Base-by-base conservation (phyloP, 2,797 vertebrate genomes). In the Hirundo rustica region DNA sequence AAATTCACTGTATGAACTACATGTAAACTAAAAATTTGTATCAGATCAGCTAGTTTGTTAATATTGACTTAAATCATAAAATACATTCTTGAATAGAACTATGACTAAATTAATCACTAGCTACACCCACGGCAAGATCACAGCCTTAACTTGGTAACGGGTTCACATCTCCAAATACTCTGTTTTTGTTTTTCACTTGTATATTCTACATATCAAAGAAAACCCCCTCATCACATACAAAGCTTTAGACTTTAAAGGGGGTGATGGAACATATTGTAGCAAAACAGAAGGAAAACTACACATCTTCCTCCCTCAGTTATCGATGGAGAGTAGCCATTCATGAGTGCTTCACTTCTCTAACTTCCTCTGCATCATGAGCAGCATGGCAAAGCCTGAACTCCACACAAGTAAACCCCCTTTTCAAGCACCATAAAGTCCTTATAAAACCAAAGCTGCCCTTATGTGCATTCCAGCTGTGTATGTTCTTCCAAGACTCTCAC, bases 231-330 rank as follows among this genome's bases (percentile, higher is more conserved):
- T 40, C 20, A n/a, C 13, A 64, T 5, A 45, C 10, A 83, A 77
- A 95, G 36, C 17, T 88, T 67, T 70, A 42, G 22, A 60, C 18
- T 91, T 89, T 13, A 71, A 91, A 94, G 45, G 32, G 13, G 22
- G 3, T 14, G 29, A 71, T 27, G 53, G 16, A 89, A 71, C 27
- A 70, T 13, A 21, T 62, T 60, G 72, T 7, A 71, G 53, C 48
- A 85, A 70, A 91, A 51, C 7, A 76, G 40, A 79, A 85, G 22
- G 30, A 21, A 79, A 91, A 60, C 5, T 2, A 16, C n/a, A 51
- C 17, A 55, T 12, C 20, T 55, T 48, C 7, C n/a, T 82, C 51
- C 75, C 5, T 1, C 0, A 2, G 21, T 78, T 47, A 26, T 13
- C 36, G 77, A 38, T 0, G 0, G 27, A 66, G 32, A 82, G 54